Base-by-base conservation (phyloP, 2,888 invertebrate species). In the Pterostichus niger region DNA sequence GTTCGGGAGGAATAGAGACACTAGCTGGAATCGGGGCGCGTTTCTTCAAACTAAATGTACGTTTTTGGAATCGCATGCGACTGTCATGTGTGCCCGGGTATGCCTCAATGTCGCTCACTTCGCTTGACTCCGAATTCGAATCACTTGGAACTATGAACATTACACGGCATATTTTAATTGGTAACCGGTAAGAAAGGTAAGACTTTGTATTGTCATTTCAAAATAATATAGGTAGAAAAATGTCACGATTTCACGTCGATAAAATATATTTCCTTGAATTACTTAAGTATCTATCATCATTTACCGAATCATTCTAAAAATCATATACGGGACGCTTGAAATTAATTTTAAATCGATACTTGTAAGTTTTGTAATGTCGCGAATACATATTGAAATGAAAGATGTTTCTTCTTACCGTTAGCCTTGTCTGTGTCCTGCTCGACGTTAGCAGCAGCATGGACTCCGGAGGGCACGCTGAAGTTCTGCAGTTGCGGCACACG, bases 401-500 rank as follows among this genome's bases (percentile, higher is more conserved):
- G n/a, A n/a, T 52, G 15, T 1, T 83, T 40, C 49, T 71, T 76
- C 75, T 85, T 86, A 88, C 88, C 86, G 79, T 88, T 88, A 0
- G 88, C 86, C 86, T 89, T 89, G 82, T 90, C 89, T 6, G 88
- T 86, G 76, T 88, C 89, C 83, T 87, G 61, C 85, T 88, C 88
- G 5, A 83, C 54, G 49, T 86, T 86, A 49, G 87, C 86, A 5
- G 89, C 87, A 4, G 89, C 87, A 85, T 89, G 89, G 24, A 88
- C 88, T 40, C 44, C 71, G 17, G 89, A 87, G 9, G 89, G 88
- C 84, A 89, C 85, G 11, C 88, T 89, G 84, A 89, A 89, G 64
- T 87, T 86, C 73, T 88, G 86, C 85, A 95, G 91, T 82, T 94
- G 93, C 6, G 95, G 95, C 80, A 96, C 96, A 84, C 96, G 92